Conservation (phyloP, 2,888 invertebrate species). For the Diabrotica balteata region DNA sequence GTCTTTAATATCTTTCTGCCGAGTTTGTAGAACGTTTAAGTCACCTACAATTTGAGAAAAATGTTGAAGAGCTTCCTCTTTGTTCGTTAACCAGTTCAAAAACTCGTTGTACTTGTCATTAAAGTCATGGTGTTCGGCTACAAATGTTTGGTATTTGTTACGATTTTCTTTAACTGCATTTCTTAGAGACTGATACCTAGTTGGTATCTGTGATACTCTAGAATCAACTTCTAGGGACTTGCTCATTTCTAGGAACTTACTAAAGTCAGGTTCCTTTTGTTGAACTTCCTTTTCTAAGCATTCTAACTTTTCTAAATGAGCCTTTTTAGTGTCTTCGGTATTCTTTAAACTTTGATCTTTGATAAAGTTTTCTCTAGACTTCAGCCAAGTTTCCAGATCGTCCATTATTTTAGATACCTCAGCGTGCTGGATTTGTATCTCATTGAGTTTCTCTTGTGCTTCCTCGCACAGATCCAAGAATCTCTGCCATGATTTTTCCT, state of each 20-base stretch:
- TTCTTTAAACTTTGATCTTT: conserved; percentile 90
- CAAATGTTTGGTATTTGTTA: conserved; percentile 82
- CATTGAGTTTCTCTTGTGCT: conserved; percentile 75
- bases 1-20: conserved; percentile 81
- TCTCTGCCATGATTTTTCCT: conserved; percentile 76
- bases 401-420: conserved; percentile 82
- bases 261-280: conserved; percentile 72
- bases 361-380: conserved; percentile 81
- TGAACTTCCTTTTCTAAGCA: conserved; percentile 74
- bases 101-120: conserved; percentile 77
- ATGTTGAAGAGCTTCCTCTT: conserved; percentile 76
- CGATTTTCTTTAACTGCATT: conserved; percentile 85
- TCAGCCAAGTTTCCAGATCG: conserved; percentile 83
- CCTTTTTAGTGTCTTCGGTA: conserved; percentile 81
- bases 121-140: conserved; percentile 84
- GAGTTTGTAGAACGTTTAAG: conserved; percentile 80
- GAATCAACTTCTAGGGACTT: conserved; percentile 78
- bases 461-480: conserved; percentile 76
- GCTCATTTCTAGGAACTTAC: conserved; percentile 71
- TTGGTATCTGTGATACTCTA: conserved; percentile 78
- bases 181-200: conserved; percentile 82
- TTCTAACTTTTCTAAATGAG: conserved; percentile 79
- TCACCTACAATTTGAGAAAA: conserved; percentile 88
- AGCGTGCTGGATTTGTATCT: conserved; percentile 80
- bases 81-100: conserved; percentile 76